Percentiles rank a stretch among this genome's conserved stretches.
Conservation (phyloP, 2,113 vertebrate species). For the Rhinolophus ferrumequinum region DNA sequence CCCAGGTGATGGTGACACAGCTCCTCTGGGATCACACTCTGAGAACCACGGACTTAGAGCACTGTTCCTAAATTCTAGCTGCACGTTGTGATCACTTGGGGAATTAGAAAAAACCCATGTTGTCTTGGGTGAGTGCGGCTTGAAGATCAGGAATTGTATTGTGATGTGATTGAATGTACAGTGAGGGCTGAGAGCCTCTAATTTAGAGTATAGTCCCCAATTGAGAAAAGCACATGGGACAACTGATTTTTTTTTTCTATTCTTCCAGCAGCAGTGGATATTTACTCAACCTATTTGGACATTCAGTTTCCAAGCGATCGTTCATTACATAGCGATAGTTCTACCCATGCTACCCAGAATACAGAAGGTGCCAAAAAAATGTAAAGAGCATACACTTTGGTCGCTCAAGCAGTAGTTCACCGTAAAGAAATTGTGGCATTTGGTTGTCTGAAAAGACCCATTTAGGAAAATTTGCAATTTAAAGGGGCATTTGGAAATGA, state of each 20-base stretch:
- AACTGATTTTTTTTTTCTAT: neutral
- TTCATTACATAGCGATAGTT: neutral
- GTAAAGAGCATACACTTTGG: too few relatives aligned
- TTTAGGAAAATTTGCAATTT: neutral
- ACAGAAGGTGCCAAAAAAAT: too few relatives aligned
- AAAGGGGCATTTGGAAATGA: slow-evolving; percentile 4
- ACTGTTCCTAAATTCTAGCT: neutral
- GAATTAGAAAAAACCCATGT: neutral
- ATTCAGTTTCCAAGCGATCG: slow-evolving; percentile 30
- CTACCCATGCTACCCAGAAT: neutral
- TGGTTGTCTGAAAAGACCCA: slow-evolving; percentile 33
- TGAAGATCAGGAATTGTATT: neutral
- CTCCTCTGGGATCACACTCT: neutral
- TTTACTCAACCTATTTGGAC: neutral
- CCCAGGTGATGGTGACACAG: neutral
- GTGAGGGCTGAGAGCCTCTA: neutral
- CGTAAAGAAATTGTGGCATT: neutral
- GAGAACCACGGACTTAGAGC: neutral
- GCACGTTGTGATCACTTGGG: neutral
- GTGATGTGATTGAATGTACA: neutral
- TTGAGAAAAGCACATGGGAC: neutral
- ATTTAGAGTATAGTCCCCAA: neutral
- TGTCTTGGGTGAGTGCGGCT: neutral
- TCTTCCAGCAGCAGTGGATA: neutral
- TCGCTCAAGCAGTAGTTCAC: too few relatives aligned